Evolutionary conservation across 2,888 invertebrate species (phyloP).

Genomic region (Andricus quercusramuli): DNA sequence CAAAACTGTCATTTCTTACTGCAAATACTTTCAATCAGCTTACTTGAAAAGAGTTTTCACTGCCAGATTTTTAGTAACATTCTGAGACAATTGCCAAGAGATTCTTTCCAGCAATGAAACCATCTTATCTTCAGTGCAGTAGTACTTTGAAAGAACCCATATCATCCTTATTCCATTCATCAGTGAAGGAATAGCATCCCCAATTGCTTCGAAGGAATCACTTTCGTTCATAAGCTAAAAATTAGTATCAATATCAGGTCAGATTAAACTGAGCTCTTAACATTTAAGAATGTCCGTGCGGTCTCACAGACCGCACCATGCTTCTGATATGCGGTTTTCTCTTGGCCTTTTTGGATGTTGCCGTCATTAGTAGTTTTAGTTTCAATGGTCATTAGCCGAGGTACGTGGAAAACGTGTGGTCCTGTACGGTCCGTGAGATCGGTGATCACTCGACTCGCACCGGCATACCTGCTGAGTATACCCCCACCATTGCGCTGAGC

Average conservation of each 20-base stretch:
- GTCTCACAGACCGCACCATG: too few relatives aligned
- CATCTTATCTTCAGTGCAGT: constrained; percentile 92
- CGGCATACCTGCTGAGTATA: too few relatives aligned
- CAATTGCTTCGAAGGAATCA: constrained; percentile 86
- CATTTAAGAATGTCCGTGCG: background rate
- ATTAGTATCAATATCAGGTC: constrained; percentile 44
- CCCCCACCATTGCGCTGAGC: too few relatives aligned
- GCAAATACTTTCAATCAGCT: constrained; percentile 67
- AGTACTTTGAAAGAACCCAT: constrained; percentile 94
- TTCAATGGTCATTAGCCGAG: too few relatives aligned
- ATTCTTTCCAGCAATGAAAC: constrained; percentile 90
- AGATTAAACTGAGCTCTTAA: background rate
- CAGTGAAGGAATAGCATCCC: constrained; percentile 87
- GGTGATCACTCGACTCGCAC: too few relatives aligned
- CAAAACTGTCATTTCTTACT: background rate
- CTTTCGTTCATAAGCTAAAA: constrained; percentile 85
- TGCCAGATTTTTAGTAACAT: constrained; percentile 86
- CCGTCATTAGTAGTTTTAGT: too few relatives aligned
- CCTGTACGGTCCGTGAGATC: too few relatives aligned
- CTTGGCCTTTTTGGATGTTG: too few relatives aligned
- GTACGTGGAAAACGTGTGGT: too few relatives aligned
- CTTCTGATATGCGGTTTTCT: too few relatives aligned
- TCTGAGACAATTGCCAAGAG: constrained; percentile 89
- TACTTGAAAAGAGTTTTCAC: constrained; percentile 89
- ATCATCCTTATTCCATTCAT: constrained; percentile 93